Percentiles rank a stretch among this genome's conserved stretches.
phyloP scores from a whole-genome alignment of 2,888 invertebrate species.

The Trilocha varians region DNA sequence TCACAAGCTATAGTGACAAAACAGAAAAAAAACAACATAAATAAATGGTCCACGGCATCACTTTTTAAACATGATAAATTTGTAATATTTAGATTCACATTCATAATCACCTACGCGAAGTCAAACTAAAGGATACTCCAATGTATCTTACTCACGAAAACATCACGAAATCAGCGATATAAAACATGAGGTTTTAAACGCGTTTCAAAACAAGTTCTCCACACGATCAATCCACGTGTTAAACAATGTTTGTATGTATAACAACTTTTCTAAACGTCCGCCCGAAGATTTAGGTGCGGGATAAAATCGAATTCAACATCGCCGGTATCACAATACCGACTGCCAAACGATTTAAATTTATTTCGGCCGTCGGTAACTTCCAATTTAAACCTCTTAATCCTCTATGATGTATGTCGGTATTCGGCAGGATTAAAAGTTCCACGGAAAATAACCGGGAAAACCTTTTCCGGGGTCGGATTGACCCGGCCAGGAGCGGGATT shows the following conservation, averaged over 20 bases:
- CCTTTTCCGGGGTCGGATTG: constrained; percentile 72
- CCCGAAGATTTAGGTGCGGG: constrained; percentile 55
- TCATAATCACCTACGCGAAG: too few relatives aligned
- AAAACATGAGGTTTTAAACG: too few relatives aligned
- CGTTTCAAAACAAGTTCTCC: too few relatives aligned
- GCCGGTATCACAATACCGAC: constrained; percentile 70
- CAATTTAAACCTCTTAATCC: constrained; percentile 75
- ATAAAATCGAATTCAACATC: constrained; percentile 69
- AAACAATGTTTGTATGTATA: background rate
- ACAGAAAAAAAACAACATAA: too few relatives aligned
- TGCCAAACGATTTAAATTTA: constrained; percentile 73
- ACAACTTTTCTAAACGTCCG: constrained; percentile 20
- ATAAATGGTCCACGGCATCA: too few relatives aligned
- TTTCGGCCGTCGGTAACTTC: constrained; percentile 74
- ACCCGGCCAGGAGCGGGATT: constrained; percentile 68
- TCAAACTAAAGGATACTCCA: too few relatives aligned
- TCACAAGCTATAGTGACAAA: too few relatives aligned
- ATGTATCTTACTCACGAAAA: too few relatives aligned
- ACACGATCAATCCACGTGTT: background rate
- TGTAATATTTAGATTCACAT: too few relatives aligned
- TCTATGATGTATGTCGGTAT: constrained; percentile 74
- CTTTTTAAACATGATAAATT: too few relatives aligned
- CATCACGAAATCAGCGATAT: too few relatives aligned
- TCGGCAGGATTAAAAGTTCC: constrained; percentile 73
- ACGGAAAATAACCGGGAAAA: constrained; percentile 74